Percentiles rank a stretch among this genome's conserved stretches.
Conservation (phyloP, 2,113 vertebrate genomes). For the Anseranas semipalmata region DNA sequence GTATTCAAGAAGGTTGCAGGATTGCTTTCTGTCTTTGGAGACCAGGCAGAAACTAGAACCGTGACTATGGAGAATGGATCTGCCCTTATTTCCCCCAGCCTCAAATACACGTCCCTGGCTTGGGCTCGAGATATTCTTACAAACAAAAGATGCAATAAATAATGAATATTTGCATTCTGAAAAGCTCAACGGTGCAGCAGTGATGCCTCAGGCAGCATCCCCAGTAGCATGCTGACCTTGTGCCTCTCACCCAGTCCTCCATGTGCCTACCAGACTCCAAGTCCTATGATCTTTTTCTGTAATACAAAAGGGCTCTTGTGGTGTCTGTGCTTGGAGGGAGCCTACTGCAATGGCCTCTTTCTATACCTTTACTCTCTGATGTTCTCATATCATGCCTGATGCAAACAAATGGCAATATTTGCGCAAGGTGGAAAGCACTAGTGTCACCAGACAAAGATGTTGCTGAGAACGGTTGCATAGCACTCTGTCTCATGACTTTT, state of each 20-base stretch:
- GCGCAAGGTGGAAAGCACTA: neutral
- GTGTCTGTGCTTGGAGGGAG: neutral
- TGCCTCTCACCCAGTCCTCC: neutral
- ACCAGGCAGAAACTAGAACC: neutral
- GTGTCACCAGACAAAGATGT: neutral
- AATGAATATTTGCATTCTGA: neutral
- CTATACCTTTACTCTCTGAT: neutral
- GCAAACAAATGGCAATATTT: neutral
- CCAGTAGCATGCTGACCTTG: neutral
- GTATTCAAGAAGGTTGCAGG: neutral
- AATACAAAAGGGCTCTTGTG: neutral
- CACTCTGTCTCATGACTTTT: neutral
- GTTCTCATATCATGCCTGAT: neutral
- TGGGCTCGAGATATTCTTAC: neutral
- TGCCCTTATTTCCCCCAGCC: neutral
- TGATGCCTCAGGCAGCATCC: neutral
- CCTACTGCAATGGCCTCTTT: neutral
- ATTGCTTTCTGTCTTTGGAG: neutral
- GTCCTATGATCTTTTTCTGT: neutral
- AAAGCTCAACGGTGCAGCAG: neutral
- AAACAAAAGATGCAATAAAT: neutral
- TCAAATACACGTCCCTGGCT: neutral
- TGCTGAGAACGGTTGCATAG: neutral
- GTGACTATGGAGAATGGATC: neutral
- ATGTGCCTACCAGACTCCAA: neutral